Conservation (phyloP, 1,140 invertebrate genomes). For the Drusus annulatus region DNA sequence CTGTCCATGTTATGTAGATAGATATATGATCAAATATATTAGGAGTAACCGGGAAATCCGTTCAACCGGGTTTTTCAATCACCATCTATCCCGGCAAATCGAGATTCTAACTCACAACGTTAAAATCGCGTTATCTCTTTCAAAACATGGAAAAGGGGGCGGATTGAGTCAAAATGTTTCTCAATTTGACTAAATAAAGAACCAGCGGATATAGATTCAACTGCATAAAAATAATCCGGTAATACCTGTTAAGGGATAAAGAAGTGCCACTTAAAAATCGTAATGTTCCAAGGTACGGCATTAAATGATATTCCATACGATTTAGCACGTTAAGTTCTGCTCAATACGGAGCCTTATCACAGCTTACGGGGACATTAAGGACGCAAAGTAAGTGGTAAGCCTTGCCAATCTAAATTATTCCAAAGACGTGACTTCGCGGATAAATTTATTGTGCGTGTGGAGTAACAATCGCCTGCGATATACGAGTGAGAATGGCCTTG, state of each 20-base stretch:
- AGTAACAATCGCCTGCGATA: background rate
- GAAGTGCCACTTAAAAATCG: slow-evolving; percentile 23
- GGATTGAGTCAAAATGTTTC: too few relatives aligned
- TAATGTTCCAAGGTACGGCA: slow-evolving; percentile 1
- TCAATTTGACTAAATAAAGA: too few relatives aligned
- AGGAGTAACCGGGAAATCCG: too few relatives aligned
- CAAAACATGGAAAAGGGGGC: too few relatives aligned
- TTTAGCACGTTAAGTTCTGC: slow-evolving; percentile 28
- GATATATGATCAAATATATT: too few relatives aligned
- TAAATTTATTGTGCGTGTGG: background rate
- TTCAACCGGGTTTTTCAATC: too few relatives aligned
- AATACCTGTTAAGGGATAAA: slow-evolving; percentile 8
- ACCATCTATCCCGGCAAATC: too few relatives aligned
- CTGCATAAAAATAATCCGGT: background rate
- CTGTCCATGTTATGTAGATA: too few relatives aligned
- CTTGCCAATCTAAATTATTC: slow-evolving; percentile 34
- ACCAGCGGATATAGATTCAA: too few relatives aligned
- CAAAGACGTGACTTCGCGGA: slow-evolving; percentile 16
- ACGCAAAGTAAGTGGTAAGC: slow-evolving; percentile 18
- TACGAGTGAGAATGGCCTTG: too few relatives aligned
- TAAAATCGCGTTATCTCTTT: too few relatives aligned
- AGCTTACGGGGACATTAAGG: slow-evolving; percentile 12
- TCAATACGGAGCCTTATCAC: slow-evolving; percentile 27
- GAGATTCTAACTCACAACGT: too few relatives aligned
- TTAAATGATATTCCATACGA: slow-evolving; percentile 27